A percentile compares a stretch with the other conserved stretches of the same genome.
Evolutionary conservation across 30 jellyfish, hydroid and myxozoan genomes (phyloP).

Genomic region (Sanderia malayensis): DNA sequence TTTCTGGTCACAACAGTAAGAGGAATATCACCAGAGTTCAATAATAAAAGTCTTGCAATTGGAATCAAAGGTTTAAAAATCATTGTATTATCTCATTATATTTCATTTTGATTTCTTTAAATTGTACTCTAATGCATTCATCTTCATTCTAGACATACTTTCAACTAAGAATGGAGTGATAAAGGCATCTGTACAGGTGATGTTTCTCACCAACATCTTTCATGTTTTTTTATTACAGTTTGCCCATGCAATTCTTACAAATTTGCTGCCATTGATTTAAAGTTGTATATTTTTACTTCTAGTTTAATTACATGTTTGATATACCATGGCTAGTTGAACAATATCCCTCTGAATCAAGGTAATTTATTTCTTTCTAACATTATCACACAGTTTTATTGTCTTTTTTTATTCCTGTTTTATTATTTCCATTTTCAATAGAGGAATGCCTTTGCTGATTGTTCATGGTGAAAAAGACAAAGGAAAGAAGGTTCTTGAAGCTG

Average conservation of each 20-base stretch:
- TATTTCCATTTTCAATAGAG: slow-evolving; percentile 19
- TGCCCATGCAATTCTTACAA: too few relatives aligned
- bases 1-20: slow-evolving; percentile 46
- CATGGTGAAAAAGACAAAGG: slow-evolving; percentile 87
- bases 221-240: too few relatives aligned
- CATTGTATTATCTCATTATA: too few relatives aligned
- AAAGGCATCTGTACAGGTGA: slow-evolving; percentile 81
- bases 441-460: slow-evolving; percentile 67
- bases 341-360: slow-evolving; percentile 77
- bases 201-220: too few relatives aligned
- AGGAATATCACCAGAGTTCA: slow-evolving; percentile 53
- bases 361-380: background rate
- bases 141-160: slow-evolving; percentile 46
- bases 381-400: background rate
- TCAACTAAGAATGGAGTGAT: slow-evolving; percentile 47
- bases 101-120: too few relatives aligned
- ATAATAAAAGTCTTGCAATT: slow-evolving; percentile 16
- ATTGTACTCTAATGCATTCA: too few relatives aligned
- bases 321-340: slow-evolving; percentile 76
- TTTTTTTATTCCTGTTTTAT: background rate
- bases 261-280: too few relatives aligned
- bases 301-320: slow-evolving; percentile 90
- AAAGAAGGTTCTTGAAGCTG: slow-evolving; percentile 65
- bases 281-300: slow-evolving; percentile 7
- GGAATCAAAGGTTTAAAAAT: slow-evolving; percentile 70